These are phyloP conservation scores for Hyperoplus immaculatus DNA, from an alignment of 2,797 vertebrate genomes.

Conservation along the genomic window DNA sequence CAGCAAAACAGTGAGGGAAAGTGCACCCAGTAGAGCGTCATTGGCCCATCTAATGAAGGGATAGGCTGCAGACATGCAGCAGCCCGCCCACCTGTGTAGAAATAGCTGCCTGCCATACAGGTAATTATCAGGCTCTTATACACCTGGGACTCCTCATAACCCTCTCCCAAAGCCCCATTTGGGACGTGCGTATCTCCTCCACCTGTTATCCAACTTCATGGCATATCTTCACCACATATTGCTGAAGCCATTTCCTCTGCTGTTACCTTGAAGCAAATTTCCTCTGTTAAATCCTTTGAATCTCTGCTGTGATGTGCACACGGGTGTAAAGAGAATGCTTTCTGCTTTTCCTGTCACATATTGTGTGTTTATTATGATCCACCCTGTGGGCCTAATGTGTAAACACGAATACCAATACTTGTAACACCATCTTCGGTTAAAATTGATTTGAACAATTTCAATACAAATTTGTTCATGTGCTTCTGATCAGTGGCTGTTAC, in stretches of 20 bases:
- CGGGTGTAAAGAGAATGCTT: background rate
- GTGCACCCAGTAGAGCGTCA: constrained; percentile 72
- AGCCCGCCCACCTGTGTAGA: constrained; percentile 83
- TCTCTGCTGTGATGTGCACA: background rate
- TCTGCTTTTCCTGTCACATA: constrained; percentile 7
- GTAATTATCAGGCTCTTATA: constrained; percentile 77
- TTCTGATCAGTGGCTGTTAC: constrained; percentile 6
- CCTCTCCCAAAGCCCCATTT: constrained; percentile 42
- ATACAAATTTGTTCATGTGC: constrained; percentile 35
- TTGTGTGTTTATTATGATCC: constrained; percentile 12
- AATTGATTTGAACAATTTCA: background rate
- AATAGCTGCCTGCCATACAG: constrained; percentile 81
- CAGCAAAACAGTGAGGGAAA: constrained; percentile 62
- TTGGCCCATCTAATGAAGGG: constrained; percentile 67
- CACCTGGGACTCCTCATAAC: constrained; percentile 59
- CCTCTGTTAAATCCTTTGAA: no score
- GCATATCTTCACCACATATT: background rate
- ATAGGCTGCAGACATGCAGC: constrained; percentile 69
- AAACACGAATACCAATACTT: background rate
- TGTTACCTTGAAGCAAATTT: background rate
- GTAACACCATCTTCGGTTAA: background rate
- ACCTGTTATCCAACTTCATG: constrained; percentile 16
- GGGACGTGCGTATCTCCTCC: constrained; percentile 38
- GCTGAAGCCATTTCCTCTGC: background rate
- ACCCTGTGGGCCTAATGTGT: constrained; percentile 15